A percentile compares a stretch with the other conserved stretches of the same genome.
These are phyloP conservation scores for Sterna hirundo DNA, from an alignment of 2,113 vertebrate genomes.

Conservation along the genomic window DNA sequence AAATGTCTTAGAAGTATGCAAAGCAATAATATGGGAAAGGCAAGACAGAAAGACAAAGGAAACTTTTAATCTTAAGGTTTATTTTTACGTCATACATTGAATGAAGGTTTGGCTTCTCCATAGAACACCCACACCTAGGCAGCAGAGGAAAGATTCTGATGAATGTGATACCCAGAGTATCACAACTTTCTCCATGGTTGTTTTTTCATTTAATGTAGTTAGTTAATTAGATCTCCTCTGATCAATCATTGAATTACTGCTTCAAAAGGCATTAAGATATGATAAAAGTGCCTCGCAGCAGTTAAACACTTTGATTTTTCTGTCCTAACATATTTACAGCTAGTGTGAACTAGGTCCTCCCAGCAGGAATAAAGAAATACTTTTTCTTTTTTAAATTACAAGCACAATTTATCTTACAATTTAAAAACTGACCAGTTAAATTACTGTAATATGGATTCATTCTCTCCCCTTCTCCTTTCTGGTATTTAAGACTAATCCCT, in stretches of 20 bases:
- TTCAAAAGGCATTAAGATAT: conserved; percentile 37
- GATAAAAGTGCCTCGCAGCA: background rate
- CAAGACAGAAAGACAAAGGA: conserved; percentile 31
- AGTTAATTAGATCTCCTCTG: conserved; percentile 55
- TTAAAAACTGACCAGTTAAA: background rate
- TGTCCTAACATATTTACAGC: conserved; percentile 24
- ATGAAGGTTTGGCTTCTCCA: conserved; percentile 19
- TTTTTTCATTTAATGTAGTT: background rate
- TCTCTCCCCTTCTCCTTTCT: background rate
- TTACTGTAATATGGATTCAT: background rate
- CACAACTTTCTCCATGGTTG: background rate
- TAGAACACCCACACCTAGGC: background rate
- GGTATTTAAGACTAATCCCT: background rate
- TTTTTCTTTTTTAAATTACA: background rate
- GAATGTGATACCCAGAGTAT: background rate
- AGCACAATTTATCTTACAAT: background rate
- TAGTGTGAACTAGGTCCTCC: background rate
- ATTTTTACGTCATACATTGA: conserved; percentile 32
- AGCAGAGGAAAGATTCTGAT: conserved; percentile 30
- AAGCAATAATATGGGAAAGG: background rate
- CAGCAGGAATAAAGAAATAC: conserved; percentile 4
- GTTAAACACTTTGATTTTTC: conserved; percentile 43
- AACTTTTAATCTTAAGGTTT: conserved; percentile 8
- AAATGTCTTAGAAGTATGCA: conserved; percentile 30
- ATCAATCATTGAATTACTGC: conserved; percentile 13